phyloP scores from a whole-genome alignment of 2,797 vertebrate genomes.

The Megaceryle alcyon region DNA sequence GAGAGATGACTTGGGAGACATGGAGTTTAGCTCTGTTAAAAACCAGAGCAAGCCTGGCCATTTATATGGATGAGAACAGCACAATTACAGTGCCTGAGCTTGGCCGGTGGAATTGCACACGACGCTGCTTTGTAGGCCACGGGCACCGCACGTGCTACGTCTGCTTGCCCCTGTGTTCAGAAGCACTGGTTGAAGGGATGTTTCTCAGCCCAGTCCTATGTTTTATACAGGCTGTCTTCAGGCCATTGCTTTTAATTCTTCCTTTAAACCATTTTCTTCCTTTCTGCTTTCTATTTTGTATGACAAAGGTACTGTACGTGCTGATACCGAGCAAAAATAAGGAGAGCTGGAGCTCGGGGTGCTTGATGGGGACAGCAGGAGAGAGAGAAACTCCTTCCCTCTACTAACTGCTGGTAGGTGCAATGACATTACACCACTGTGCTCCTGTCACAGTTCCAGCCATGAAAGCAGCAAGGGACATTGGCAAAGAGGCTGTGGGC shows the following conservation, averaged over 20 bases:
- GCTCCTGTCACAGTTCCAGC: not conserved
- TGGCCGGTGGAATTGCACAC: no score
- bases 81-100: not conserved
- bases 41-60: not conserved
- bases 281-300: not conserved
- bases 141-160: accelerated
- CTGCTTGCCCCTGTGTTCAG: not conserved
- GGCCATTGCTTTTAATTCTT: not conserved
- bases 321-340: not conserved
- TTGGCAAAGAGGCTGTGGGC: not conserved
- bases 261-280: not conserved
- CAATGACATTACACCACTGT: accelerated
- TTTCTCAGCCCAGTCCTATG: not conserved
- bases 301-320: not conserved
- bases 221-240: not conserved
- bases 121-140: not conserved
- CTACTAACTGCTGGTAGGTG: not conserved
- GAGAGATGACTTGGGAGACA: not conserved
- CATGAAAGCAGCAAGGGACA: not conserved
- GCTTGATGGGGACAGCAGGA: not conserved
- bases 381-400: not conserved
- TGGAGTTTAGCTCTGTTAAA: not conserved
- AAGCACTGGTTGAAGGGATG: not conserved
- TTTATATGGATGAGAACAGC: not conserved
- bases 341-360: not conserved